Conservation (phyloP, 2,888 invertebrate species). For the Lissocephala sabroskyi region DNA sequence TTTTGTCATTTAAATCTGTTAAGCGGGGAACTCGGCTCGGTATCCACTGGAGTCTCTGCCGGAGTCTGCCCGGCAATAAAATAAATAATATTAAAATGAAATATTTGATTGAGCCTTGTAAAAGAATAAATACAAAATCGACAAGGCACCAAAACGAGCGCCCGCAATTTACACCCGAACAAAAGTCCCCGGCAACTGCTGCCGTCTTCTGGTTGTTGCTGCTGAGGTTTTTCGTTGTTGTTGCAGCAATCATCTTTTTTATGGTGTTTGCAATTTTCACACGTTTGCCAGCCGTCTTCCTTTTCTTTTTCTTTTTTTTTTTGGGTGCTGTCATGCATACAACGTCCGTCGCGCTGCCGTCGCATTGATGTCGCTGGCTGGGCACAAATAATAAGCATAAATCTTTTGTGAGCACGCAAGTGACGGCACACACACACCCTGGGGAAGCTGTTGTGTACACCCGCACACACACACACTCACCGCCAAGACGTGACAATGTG, state of each 20-base stretch:
- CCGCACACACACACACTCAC: too few species aligned
- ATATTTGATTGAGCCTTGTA: conserved; percentile 34
- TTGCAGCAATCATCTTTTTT: not conserved
- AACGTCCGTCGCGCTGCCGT: too few species aligned
- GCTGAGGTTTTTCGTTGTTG: not conserved
- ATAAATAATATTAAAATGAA: conserved; percentile 35
- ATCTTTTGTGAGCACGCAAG: conserved; percentile 7
- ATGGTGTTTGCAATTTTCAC: not conserved
- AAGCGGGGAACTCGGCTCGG: conserved; percentile 35
- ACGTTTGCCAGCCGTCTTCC: not conserved
- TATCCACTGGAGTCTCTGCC: conserved; percentile 36
- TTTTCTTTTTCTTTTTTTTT: not conserved
- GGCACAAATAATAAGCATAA: conserved; percentile 12
- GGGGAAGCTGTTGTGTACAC: not conserved
- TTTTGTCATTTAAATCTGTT: conserved; percentile 64
- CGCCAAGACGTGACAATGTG: not conserved
- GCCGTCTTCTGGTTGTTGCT: too few species aligned
- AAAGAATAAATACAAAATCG: not conserved
- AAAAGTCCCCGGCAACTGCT: too few species aligned
- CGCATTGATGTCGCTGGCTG: not conserved
- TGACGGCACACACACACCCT: not conserved
- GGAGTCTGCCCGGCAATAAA: conserved; percentile 19
- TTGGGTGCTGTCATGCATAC: not conserved
- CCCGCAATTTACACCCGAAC: too few species aligned
- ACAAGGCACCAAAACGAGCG: too few species aligned